Conservation (phyloP, 1,140 invertebrate species). For the Drosophila bocki region DNA sequence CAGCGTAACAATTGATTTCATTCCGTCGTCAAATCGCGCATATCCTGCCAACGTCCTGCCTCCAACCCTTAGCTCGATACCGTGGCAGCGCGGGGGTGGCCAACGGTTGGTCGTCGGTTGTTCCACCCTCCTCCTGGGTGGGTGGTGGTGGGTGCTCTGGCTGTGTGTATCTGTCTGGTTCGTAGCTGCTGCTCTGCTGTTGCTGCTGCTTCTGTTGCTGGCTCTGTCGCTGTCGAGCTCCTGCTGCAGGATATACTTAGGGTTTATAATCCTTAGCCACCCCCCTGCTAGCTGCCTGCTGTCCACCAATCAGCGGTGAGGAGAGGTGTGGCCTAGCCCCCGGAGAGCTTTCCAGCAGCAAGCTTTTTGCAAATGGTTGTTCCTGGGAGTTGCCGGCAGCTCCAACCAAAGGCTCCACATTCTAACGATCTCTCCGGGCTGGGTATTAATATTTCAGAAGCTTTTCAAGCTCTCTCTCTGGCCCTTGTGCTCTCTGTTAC, state of each 20-base stretch:
- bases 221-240: constrained; percentile 53
- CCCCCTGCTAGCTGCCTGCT: constrained; percentile 57
- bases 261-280: constrained; percentile 79
- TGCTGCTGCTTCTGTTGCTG: constrained; percentile 40
- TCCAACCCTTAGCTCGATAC: constrained; percentile 42
- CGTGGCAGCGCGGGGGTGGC: constrained; percentile 38
- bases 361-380: constrained; percentile 67
- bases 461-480: constrained; percentile 28
- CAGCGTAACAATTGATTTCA: constrained; percentile 85
- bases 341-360: constrained; percentile 29
- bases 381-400: constrained; percentile 5
- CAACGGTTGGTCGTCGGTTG: constrained; percentile 49
- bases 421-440: constrained; percentile 24
- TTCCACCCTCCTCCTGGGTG: constrained; percentile 32
- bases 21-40: constrained; percentile 85
- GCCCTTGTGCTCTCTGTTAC: background rate
- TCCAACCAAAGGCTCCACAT: background rate
- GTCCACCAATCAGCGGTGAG: constrained; percentile 78
- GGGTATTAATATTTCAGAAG: background rate
- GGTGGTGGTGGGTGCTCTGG: constrained; percentile 35
- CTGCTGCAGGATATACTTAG: constrained; percentile 75
- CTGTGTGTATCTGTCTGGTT: constrained; percentile 64
- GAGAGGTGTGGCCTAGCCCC: constrained; percentile 77
- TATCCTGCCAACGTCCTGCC: constrained; percentile 75
- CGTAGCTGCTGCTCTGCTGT: constrained; percentile 20